A percentile compares a stretch with the other conserved stretches of the same genome.
These are phyloP conservation scores for Alces alces DNA, from an alignment of 2,113 vertebrate species.

Conservation along the genomic window DNA sequence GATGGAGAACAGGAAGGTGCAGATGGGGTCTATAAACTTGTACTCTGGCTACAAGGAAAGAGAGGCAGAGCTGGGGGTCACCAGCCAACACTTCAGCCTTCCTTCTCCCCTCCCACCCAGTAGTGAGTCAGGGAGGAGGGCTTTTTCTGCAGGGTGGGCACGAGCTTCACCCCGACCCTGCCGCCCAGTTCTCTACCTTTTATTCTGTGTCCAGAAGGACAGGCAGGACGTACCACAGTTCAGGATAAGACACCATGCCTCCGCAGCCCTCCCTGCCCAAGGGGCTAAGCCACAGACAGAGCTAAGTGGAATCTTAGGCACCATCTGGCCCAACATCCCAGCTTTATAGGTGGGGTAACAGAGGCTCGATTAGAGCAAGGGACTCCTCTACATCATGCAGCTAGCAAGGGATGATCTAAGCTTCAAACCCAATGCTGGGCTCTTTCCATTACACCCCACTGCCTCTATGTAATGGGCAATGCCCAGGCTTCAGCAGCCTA, in stretches of 20 bases:
- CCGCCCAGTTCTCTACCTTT: not conserved
- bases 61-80: not conserved
- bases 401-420: not conserved
- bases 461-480: not conserved
- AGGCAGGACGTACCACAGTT: not conserved
- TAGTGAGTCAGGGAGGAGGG: not conserved
- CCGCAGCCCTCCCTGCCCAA: not conserved
- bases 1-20: slow-evolving; percentile 92
- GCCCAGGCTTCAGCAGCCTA: not conserved
- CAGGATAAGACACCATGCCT: not conserved
- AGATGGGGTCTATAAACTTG: slow-evolving; percentile 91
- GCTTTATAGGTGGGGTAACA: not conserved
- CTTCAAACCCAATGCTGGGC: not conserved
- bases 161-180: not conserved
- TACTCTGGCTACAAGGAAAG: slow-evolving; percentile 85
- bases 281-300: not conserved
- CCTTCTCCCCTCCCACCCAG: not conserved
- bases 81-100: not conserved
- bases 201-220: not conserved
- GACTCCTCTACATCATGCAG: not conserved
- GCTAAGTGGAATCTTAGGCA: not conserved
- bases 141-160: not conserved
- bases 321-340: not conserved
- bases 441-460: not conserved
- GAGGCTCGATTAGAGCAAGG: not conserved